Percentiles rank a stretch among this genome's conserved stretches.
phyloP scores from a whole-genome alignment of 2,888 invertebrate species.

The Phorcus lineatus region DNA sequence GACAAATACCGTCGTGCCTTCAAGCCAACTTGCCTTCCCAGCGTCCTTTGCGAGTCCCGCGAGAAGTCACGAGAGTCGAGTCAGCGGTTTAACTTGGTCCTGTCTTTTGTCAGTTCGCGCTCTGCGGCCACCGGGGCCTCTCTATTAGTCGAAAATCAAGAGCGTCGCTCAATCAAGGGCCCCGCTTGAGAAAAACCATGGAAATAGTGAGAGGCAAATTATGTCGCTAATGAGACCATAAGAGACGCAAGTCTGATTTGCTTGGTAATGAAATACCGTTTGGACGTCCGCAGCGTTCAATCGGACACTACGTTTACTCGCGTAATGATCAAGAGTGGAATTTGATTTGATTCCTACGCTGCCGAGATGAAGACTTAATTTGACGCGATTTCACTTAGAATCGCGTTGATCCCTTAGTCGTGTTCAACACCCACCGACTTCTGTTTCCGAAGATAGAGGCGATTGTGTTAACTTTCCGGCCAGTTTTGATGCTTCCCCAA shows the following conservation, averaged over 20 bases:
- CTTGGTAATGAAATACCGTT: slow-evolving; percentile 16
- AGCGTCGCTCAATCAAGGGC: slow-evolving; percentile 8
- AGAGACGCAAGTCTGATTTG: slow-evolving; percentile 26
- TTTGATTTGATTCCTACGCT: slow-evolving; percentile 26
- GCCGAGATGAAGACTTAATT: slow-evolving; percentile 12
- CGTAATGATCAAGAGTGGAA: slow-evolving; percentile 19
- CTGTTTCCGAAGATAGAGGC: slow-evolving; percentile 10
- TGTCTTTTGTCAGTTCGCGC: slow-evolving; percentile 22
- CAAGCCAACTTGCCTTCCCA: neutral
- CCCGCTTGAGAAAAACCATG: slow-evolving; percentile 27
- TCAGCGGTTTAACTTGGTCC: slow-evolving; percentile 3
- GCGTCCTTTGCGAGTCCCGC: slow-evolving; percentile 5
- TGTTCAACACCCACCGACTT: neutral
- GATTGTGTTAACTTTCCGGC: neutral
- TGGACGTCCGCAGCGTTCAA: slow-evolving; percentile 11
- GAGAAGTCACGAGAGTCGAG: slow-evolving; percentile 1
- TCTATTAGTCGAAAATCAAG: slow-evolving; percentile 20
- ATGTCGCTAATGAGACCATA: slow-evolving; percentile 15
- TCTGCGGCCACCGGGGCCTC: neutral
- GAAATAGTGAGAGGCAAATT: slow-evolving; percentile 24
- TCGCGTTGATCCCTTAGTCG: neutral
- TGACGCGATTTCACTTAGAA: slow-evolving; percentile 24
- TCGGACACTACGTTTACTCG: slow-evolving; percentile 22
- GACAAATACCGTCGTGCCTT: slow-evolving; percentile 8
- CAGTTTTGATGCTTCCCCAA: neutral